A percentile compares a stretch with the other conserved stretches of the same genome.
phyloP scores from a whole-genome alignment of 1,140 invertebrate species.

The Drosophila eugracilis region DNA sequence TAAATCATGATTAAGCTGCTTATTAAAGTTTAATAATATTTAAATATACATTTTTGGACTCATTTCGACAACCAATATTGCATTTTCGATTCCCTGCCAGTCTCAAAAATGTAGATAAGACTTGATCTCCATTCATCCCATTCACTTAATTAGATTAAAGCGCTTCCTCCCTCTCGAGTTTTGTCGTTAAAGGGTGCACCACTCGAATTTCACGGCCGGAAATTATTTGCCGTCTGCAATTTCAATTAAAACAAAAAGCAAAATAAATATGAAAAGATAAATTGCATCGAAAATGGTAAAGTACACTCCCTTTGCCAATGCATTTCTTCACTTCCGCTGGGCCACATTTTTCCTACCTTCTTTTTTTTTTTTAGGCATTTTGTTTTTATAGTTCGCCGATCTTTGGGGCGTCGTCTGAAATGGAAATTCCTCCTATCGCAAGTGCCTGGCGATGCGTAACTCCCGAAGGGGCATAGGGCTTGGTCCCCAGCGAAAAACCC shows the following conservation, averaged over 20 bases:
- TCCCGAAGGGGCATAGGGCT: constrained; percentile 24
- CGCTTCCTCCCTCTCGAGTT: constrained; percentile 32
- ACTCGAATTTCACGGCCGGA: constrained; percentile 78
- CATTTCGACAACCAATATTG: constrained; percentile 6
- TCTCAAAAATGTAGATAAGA: background rate
- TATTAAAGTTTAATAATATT: background rate
- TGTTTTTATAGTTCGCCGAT: constrained; percentile 49
- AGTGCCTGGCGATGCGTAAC: constrained; percentile 69
- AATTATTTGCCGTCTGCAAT: constrained; percentile 78
- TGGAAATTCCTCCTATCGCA: constrained; percentile 72
- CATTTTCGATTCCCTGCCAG: background rate
- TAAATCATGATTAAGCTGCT: too few relatives aligned
- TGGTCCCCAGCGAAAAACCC: constrained; percentile 28
- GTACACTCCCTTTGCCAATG: constrained; percentile 37
- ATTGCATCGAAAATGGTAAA: constrained; percentile 33
- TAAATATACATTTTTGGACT: background rate
- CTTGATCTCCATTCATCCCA: constrained; percentile 24
- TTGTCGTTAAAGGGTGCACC: constrained; percentile 51
- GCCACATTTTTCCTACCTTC: background rate
- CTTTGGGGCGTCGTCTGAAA: constrained; percentile 41
- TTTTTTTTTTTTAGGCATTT: background rate
- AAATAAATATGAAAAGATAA: constrained; percentile 14
- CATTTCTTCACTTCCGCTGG: constrained; percentile 49
- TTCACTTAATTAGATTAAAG: constrained; percentile 76
- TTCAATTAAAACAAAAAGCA: constrained; percentile 59